These are phyloP conservation scores for Malacosoma neustria DNA, from an alignment of 2,888 invertebrate genomes.

Conservation along the genomic window DNA sequence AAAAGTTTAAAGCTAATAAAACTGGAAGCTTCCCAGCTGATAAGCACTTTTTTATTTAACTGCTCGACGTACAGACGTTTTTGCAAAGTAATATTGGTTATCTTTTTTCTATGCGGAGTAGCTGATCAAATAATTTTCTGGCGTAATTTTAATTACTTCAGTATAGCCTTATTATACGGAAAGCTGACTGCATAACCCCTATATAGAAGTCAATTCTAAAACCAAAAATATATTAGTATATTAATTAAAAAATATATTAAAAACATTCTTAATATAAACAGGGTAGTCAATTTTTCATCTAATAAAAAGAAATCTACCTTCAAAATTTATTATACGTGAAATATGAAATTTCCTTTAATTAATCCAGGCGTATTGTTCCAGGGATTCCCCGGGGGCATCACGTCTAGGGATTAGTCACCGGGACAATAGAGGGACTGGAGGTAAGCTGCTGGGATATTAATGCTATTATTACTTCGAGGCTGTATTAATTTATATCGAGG, in stretches of 20 bases:
- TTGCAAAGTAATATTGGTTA: too few relatives aligned
- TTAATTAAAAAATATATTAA: too few relatives aligned
- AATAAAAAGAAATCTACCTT: too few relatives aligned
- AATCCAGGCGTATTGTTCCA: neutral
- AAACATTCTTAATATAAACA: too few relatives aligned
- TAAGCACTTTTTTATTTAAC: conserved; percentile 63
- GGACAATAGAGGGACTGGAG: neutral
- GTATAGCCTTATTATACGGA: too few relatives aligned
- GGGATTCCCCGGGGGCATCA: neutral
- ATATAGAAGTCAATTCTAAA: too few relatives aligned
- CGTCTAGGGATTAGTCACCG: neutral
- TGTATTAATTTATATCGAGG: neutral
- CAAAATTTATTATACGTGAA: conserved; percentile 2
- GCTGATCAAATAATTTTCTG: too few relatives aligned
- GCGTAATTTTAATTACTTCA: too few relatives aligned
- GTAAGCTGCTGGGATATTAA: neutral
- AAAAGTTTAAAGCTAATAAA: conserved; percentile 68
- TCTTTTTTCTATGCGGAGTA: too few relatives aligned
- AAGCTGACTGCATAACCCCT: too few relatives aligned
- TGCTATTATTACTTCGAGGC: neutral
- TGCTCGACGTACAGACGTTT: neutral
- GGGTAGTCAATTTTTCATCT: too few relatives aligned
- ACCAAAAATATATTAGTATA: too few relatives aligned
- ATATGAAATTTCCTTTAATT: conserved; percentile 1
- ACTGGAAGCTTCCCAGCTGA: conserved; percentile 48